Evolutionary conservation across 2,113 vertebrate genomes (phyloP), one percentile per base, ranked within the genome.

Genomic region (Chlorodrepanis virens): DNA sequence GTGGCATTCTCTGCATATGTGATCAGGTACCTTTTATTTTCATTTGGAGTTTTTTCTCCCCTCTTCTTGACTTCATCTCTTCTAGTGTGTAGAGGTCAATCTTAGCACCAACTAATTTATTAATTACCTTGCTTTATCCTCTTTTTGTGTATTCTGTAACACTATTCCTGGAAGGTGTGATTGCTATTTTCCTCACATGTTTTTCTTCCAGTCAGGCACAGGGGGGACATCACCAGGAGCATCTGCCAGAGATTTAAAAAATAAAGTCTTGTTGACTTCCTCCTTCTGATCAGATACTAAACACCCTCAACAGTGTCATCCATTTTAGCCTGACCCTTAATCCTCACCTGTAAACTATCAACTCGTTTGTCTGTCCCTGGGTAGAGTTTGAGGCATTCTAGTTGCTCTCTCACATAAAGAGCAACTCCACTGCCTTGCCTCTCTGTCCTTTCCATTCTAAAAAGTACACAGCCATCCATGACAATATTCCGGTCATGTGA

Each of bases 381-480:
- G 13, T 57, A 35, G 35, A 59, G 21, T 61, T 50, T 35, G 35
- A 76, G 22, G 20, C 25, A 59, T 31, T 76, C 21, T 24, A 25
- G 37, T 42, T 67, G 13, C 16, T 42, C 35, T 76, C 18, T 75
- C 21, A 35, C 31, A 27, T 42, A 17, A 42, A 35, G 9, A 42
- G 8, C 25, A 40, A 17, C 20, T 75, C 24, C 16, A 35, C 8
- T 3, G 6, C 13, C 24, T 35, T 0, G 0, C n/a, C 14, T n/a
- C 23, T n/a, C 23, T 29, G n/a, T 56, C 29, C 15, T 29, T 15
- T 75, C 29, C n/a, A 40, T 24, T 65, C 29, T n/a, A 29, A 75
- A 49, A 65, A 29, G n/a, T 29, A n/a, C 23, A 29, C 4, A 45
- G 60, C 12, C 42, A n/a, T 56, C 29, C 35, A 29, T 10, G 24